Evolutionary conservation across 2,113 vertebrate species (phyloP).

Genomic region (Pelecanus crispus): DNA sequence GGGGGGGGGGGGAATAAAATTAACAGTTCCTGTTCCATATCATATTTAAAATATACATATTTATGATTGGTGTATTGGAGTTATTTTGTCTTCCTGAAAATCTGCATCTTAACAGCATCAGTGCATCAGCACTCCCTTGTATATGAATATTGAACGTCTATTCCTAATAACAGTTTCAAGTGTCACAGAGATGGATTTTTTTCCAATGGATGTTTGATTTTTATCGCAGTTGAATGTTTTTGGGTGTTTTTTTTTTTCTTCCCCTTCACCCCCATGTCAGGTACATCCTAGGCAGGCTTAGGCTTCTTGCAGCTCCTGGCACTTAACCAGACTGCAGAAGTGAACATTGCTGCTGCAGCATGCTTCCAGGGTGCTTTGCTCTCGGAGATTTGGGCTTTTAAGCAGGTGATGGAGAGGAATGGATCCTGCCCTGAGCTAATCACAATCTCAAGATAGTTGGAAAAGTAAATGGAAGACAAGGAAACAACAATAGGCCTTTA

Average conservation of each 20-base stretch:
- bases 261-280: rapidly evolving
- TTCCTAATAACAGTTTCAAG: neutral
- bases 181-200: neutral
- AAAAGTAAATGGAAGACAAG: neutral
- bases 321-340: neutral
- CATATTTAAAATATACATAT: neutral
- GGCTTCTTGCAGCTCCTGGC: neutral
- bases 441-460: neutral
- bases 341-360: neutral
- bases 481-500: neutral
- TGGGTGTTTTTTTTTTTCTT: neutral
- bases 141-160: neutral
- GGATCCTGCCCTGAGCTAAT: neutral
- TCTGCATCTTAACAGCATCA: neutral
- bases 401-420: neutral
- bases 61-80: neutral
- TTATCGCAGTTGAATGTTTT: neutral
- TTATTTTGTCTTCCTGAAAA: neutral
- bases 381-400: neutral
- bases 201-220: neutral
- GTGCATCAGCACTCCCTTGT: neutral
- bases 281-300: neutral
- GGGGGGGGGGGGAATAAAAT: neutral
- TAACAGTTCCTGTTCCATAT: neutral
- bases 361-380: neutral